These are phyloP conservation scores for Sebastes minor DNA, from an alignment of 2,797 vertebrate genomes.

Conservation along the genomic window DNA sequence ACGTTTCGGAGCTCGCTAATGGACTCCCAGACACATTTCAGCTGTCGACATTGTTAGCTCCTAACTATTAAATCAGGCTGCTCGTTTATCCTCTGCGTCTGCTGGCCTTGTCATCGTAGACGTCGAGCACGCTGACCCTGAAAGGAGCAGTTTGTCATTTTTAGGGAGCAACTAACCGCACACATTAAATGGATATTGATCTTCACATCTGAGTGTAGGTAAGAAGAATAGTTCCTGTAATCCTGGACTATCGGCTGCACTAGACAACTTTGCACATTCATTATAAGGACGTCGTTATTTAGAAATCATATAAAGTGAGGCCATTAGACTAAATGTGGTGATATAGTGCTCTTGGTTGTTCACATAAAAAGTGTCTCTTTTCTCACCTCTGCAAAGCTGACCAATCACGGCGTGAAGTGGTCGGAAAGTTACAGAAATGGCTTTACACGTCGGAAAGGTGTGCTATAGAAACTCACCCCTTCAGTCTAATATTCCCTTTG, in stretches of 20 bases:
- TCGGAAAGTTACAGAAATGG: not conserved
- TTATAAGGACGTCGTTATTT: not conserved
- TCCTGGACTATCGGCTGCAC: not conserved
- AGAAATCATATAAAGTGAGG: not conserved
- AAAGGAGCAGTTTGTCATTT: not conserved
- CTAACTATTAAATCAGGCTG: not conserved
- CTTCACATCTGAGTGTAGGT: not conserved
- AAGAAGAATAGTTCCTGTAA: not conserved
- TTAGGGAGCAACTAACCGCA: no score
- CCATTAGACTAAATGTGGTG: not conserved
- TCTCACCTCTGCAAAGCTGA: not conserved
- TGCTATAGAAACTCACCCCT: no score
- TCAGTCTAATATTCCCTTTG: no score
- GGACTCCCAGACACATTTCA: slow-evolving; percentile 13
- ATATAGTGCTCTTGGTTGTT: not conserved
- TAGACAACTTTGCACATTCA: not conserved
- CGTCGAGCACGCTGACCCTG: not conserved
- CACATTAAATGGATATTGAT: not conserved
- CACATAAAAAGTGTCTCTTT: not conserved
- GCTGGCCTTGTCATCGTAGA: not conserved
- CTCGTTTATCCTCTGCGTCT: slow-evolving; percentile 3
- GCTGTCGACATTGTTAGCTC: not conserved
- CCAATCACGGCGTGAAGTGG: not conserved
- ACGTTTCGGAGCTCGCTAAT: slow-evolving; percentile 5
- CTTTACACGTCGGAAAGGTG: no score